Evolutionary conservation across 2,888 invertebrate genomes (phyloP), one percentile per base, ranked within the genome.

Genomic region (Thereva nobilitata): DNA sequence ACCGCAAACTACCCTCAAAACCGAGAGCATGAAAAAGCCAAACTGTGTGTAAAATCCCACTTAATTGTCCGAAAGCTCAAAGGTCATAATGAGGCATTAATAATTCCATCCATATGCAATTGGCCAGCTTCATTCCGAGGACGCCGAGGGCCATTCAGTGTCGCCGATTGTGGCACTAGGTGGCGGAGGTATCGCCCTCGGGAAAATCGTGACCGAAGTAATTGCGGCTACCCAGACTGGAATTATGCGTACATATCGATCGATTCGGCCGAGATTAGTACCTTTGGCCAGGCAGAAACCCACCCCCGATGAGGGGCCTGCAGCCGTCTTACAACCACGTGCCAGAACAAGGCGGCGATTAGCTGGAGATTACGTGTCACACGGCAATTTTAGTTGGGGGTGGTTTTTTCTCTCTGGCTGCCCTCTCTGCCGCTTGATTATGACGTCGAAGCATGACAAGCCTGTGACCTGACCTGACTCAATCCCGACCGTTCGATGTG

Each of bases 201-300:
- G 23, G 23, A 3, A 42, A 9, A 42, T 44, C 61, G 61, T 61
- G 61, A 61, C 61, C 49, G 38, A 61, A 40, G 41, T 50, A 61
- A 61, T 61, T 61, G 40, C 45, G 12, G 23, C 9, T 37, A 50
- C 37, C 9, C 35, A 50, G 9, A 49, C 50, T 38, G 9, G 23
- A 41, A 61, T 50, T 61, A 61, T 61, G 50, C 61, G 61, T 50
- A 38, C 34, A 61, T 61, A 61, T 61, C 42, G 61, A 61, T 50
- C 50, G 8, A 37, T 59, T 38, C 40, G 35, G 35, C 5, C 8
- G 6, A 50, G 6, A 10, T 23, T 34, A 34, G 35, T 23, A 5
- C 23, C 50, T 4, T 34, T 34, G 9, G 7, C 50, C 50, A 12
- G 23, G 23, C 23, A 23, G 23, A 23, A 23, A 2, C 34, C 23